Base-by-base conservation (phyloP, 2,113 vertebrate genomes). In the Eira barbara region DNA sequence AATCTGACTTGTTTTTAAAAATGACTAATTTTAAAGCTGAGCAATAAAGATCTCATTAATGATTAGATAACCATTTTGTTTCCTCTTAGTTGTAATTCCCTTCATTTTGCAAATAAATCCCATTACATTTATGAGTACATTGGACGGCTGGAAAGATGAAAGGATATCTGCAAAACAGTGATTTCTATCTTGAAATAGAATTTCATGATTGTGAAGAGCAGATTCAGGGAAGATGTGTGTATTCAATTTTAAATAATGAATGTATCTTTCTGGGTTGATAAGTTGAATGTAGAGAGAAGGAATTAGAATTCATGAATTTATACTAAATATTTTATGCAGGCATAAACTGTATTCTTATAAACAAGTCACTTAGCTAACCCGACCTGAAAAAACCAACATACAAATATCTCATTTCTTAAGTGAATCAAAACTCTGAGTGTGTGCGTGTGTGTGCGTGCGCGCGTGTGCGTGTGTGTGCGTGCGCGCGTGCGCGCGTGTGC, bases 261-360 rank as follows among this genome's bases (percentile, higher is more conserved):
- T 89, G 74, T 61, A 36, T 73, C 15, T 67, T 82, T 95, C 57
- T 55, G 11, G 36, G 34, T 92, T 84, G 42, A 25, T 87, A 49
- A 13, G 20, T 11, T 25, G 84, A 93, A 57, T 27, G 2, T 34
- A 0, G 59, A 63, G n/a, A 86, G 34, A 89, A 93, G 10, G 29
- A 95, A 89, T 80, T 52, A 82, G 34, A 97, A 96, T 78, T 80
- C 87, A 67, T 73, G 29, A 76, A 91, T 93, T 91, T 79, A 96
- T 17, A 57, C 34, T 79, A 86, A 86, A 85, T 76, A 61, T 23
- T 73, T 80, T 57, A 83, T 69, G 8, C 14, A 93, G 49, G 34
- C 39, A 85, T 73, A 94, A 91, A 91, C 14, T 27, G 3, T 20
- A 79, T 94, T 85, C 17, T 63, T 39, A 92, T 31, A 91, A 65